These are phyloP conservation scores for Chloroclystis v-ata DNA, from an alignment of 2,888 invertebrate species.

Conservation along the genomic window DNA sequence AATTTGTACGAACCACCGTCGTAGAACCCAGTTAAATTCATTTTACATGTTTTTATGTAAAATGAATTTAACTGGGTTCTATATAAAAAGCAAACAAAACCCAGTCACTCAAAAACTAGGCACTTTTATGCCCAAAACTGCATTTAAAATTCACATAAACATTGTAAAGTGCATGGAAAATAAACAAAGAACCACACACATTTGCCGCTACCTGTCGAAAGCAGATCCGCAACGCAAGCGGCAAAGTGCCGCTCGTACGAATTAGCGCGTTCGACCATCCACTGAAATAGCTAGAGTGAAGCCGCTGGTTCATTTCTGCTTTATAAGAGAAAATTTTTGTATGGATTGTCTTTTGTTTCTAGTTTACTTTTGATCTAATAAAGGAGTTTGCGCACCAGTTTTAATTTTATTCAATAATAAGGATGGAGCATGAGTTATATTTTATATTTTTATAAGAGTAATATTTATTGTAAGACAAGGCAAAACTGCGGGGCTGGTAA, in stretches of 20 bases:
- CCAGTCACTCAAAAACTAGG: not conserved
- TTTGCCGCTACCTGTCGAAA: constrained; percentile 49
- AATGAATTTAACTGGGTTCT: too few relatives aligned
- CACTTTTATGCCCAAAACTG: constrained; percentile 26
- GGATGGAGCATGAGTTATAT: too few relatives aligned
- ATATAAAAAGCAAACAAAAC: constrained; percentile 1
- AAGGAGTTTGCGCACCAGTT: too few relatives aligned
- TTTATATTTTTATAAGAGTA: too few relatives aligned
- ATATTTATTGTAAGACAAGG: too few relatives aligned
- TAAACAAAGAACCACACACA: constrained; percentile 41
- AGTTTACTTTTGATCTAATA: too few relatives aligned
- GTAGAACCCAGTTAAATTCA: too few relatives aligned
- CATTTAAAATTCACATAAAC: constrained; percentile 23
- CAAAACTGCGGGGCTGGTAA: too few relatives aligned
- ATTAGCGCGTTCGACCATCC: constrained; percentile 61
- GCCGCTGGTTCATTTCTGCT: not conserved
- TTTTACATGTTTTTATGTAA: too few relatives aligned
- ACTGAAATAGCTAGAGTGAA: constrained; percentile 18
- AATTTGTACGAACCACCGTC: too few relatives aligned
- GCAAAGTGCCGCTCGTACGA: constrained; percentile 57
- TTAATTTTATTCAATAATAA: too few relatives aligned
- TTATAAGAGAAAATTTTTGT: too few relatives aligned
- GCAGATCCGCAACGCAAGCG: constrained; percentile 42
- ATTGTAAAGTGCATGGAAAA: constrained; percentile 28
- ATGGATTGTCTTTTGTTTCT: not conserved